phyloP scores from a whole-genome alignment of 2,797 vertebrate species.

The Threskiornis aethiopicus region DNA sequence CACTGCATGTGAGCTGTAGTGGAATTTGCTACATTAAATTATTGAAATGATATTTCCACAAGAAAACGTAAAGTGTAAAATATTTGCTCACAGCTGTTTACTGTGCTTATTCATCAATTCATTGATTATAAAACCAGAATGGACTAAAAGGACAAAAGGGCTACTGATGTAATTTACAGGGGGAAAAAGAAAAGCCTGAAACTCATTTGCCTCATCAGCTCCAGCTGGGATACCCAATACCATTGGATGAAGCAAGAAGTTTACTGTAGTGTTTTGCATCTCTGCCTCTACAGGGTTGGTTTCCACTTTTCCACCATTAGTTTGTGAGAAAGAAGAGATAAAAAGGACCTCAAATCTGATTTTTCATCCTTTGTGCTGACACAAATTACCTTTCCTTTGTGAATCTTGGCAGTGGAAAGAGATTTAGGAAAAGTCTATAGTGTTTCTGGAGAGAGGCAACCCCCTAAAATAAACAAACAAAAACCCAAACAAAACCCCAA shows the following conservation, averaged over 20 bases:
- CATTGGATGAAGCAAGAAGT: neutral
- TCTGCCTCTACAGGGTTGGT: neutral
- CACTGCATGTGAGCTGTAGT: neutral
- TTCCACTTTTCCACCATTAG: neutral
- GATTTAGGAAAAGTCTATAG: neutral
- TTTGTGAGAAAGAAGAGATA: neutral
- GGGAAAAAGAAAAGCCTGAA: neutral
- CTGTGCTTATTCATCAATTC: neutral
- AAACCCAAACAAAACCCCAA: neutral
- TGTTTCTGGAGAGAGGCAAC: neutral
- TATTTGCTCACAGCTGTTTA: neutral
- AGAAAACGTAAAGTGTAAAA: neutral
- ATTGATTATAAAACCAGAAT: neutral
- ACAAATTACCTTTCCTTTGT: neutral
- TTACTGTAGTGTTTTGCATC: neutral
- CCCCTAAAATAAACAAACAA: neutral
- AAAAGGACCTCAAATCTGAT: neutral
- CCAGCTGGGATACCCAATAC: neutral
- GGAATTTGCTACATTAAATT: neutral
- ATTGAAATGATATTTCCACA: neutral
- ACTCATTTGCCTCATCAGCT: neutral
- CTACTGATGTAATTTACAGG: neutral
- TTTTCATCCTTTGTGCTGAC: neutral
- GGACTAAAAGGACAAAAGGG: neutral
- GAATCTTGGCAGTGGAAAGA: neutral